phyloP scores from a whole-genome alignment of 2,888 invertebrate species.

The Caenorhabditis angaria region DNA sequence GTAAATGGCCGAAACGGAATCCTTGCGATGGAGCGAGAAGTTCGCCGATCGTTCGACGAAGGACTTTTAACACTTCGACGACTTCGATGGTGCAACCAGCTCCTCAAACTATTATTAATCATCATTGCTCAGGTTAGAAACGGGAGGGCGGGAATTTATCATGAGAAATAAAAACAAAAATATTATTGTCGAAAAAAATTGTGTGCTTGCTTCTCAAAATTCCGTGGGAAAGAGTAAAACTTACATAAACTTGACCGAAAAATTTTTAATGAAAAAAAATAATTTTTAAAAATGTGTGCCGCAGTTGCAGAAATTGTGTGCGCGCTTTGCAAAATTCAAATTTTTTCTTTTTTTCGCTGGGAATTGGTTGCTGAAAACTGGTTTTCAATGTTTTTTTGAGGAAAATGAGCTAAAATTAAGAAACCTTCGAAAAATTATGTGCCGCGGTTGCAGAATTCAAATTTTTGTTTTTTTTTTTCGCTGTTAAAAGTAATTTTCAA shows the following conservation, averaged over 20 bases:
- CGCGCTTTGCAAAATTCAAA: too few species aligned
- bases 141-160: too few species aligned
- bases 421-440: too few species aligned
- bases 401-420: too few species aligned
- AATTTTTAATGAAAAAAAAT: too few species aligned
- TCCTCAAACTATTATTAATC: slow-evolving; percentile 27
- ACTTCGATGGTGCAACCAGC: slow-evolving; percentile 33
- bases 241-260: neutral
- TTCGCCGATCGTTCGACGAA: slow-evolving; percentile 48
- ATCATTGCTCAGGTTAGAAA: slow-evolving; percentile 11
- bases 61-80: slow-evolving; percentile 48
- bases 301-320: too few species aligned
- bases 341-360: too few species aligned
- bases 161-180: neutral
- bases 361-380: too few species aligned
- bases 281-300: too few species aligned
- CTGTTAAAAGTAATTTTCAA: neutral
- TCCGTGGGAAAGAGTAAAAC: neutral
- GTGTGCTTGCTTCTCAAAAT: slow-evolving; percentile 13
- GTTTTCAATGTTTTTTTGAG: too few species aligned
- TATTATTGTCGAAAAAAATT: slow-evolving; percentile 11
- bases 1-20: slow-evolving; percentile 48
- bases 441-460: too few species aligned
- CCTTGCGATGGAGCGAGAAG: slow-evolving; percentile 43
- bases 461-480: too few species aligned